Percentiles rank a stretch among this genome's conserved stretches.
Evolutionary conservation across 53 echinoderm and acorn worm species (phyloP).

Genomic region (Henricia sp.): DNA sequence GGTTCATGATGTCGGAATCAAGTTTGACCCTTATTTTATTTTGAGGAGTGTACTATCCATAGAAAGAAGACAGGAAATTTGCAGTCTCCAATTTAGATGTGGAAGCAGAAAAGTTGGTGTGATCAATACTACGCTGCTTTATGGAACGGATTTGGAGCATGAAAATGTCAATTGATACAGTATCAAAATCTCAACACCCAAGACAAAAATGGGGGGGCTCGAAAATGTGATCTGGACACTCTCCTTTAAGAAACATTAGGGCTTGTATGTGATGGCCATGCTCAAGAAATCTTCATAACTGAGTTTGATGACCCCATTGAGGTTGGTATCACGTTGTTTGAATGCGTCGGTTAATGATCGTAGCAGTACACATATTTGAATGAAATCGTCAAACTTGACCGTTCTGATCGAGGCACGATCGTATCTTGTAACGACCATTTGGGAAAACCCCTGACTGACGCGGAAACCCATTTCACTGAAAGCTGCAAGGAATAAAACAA

Average conservation of each 20-base stretch:
- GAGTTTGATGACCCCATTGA: slow-evolving; percentile 79
- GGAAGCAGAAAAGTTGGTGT: not conserved
- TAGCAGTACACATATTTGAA: slow-evolving; percentile 88
- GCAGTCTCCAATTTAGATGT: not conserved
- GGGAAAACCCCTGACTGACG: slow-evolving; percentile 69
- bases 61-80: too few species aligned
- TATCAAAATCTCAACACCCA: too few species aligned
- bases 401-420: slow-evolving; percentile 65
- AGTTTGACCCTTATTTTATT: too few species aligned
- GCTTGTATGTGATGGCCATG: slow-evolving; percentile 44
- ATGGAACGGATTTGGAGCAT: not conserved
- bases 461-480: slow-evolving; percentile 93
- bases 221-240: too few species aligned
- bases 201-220: too few species aligned
- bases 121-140: too few species aligned
- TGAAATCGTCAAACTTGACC: slow-evolving; percentile 87
- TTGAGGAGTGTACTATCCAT: too few species aligned
- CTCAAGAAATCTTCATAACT: slow-evolving; percentile 96
- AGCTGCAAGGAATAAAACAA: slow-evolving; percentile 66
- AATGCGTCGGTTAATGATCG: slow-evolving; percentile 84
- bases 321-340: slow-evolving; percentile 75
- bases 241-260: slow-evolving; percentile 37
- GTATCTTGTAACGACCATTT: slow-evolving; percentile 74
- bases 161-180: too few species aligned
- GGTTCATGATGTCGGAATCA: too few species aligned